phyloP scores from a whole-genome alignment of 2,797 vertebrate species.

The Tangara arthus region DNA sequence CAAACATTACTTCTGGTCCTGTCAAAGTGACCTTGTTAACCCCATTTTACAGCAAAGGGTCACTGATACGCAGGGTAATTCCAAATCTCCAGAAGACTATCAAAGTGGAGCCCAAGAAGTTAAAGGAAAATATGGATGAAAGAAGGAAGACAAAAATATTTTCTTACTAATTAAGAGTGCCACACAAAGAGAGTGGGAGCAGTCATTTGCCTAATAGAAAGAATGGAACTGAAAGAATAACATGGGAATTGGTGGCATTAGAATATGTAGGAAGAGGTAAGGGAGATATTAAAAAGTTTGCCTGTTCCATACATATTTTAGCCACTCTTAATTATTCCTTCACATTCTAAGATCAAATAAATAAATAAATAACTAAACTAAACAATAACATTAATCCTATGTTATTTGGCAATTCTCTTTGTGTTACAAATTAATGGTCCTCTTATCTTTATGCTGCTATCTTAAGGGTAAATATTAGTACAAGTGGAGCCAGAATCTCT shows the following conservation, averaged over 20 bases:
- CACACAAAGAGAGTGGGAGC: neutral
- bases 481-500: neutral
- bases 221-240: neutral
- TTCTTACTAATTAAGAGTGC: neutral
- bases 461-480: neutral
- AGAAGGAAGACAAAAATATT: neutral
- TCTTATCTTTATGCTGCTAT: neutral
- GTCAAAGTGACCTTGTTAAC: slow-evolving; percentile 16
- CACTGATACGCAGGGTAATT: neutral
- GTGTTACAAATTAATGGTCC: neutral
- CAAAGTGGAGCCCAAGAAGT: neutral
- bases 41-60: neutral
- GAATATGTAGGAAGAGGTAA: neutral
- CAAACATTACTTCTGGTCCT: neutral
- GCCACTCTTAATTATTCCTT: neutral
- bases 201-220: neutral
- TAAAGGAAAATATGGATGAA: neutral
- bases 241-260: neutral
- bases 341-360: neutral
- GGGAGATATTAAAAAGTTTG: neutral
- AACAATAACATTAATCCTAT: neutral
- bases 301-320: neutral
- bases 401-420: neutral
- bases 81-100: neutral
- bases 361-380: neutral